Conservation (phyloP, 2,797 vertebrate genomes). For the Bradypodion ventrale region DNA sequence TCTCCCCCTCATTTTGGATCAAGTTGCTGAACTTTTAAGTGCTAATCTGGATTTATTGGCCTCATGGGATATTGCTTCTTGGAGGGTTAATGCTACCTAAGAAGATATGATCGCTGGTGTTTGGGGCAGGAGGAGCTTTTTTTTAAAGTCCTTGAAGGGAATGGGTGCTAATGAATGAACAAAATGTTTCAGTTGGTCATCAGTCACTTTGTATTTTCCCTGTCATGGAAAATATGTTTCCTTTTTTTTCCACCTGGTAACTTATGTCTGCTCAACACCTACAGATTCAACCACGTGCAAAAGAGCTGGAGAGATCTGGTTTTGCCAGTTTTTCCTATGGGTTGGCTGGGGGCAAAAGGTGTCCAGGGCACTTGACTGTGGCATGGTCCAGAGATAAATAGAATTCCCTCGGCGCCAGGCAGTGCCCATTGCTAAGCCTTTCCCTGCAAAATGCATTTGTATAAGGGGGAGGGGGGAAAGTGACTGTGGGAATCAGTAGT, state of each 20-base stretch:
- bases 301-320: slow-evolving; percentile 66
- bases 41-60: slow-evolving; percentile 61
- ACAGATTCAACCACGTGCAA: slow-evolving; percentile 73
- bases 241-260: slow-evolving; percentile 52
- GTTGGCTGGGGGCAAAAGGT: slow-evolving; percentile 69
- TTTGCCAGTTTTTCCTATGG: slow-evolving; percentile 62
- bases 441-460: slow-evolving; percentile 63
- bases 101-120: slow-evolving; percentile 59
- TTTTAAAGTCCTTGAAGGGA: slow-evolving; percentile 52
- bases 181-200: slow-evolving; percentile 49
- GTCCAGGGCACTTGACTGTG: slow-evolving; percentile 61
- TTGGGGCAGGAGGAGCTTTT: not conserved
- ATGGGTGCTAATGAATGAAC: slow-evolving; percentile 47
- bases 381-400: slow-evolving; percentile 48
- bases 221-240: slow-evolving; percentile 51
- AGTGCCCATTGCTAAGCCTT: slow-evolving; percentile 60
- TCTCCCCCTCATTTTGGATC: slow-evolving; percentile 48
- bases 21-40: slow-evolving; percentile 80
- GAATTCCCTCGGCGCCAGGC: slow-evolving; percentile 34
- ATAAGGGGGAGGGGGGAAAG: slow-evolving; percentile 58
- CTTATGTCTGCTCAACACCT: slow-evolving; percentile 69
- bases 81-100: slow-evolving; percentile 66
- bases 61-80: slow-evolving; percentile 57
- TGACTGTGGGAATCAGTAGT: slow-evolving; percentile 67
- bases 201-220: slow-evolving; percentile 39